These are phyloP conservation scores for Lordiphosa collinella DNA, from an alignment of 1,140 invertebrate genomes.

Conservation along the genomic window DNA sequence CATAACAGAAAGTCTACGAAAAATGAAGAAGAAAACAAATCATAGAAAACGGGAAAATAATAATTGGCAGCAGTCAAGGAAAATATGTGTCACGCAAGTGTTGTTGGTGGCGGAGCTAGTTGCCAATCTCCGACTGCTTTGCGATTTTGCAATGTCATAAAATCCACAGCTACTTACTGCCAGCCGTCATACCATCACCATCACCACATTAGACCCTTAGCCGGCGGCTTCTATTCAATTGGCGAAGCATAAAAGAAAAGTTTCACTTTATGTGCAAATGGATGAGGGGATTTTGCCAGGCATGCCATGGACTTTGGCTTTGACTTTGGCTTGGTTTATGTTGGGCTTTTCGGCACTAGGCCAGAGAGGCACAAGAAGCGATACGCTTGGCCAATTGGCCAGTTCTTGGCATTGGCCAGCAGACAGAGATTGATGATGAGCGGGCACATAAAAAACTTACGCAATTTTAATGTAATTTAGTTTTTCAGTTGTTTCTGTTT, in stretches of 20 bases:
- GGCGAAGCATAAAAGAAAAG: constrained; percentile 41
- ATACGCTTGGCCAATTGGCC: constrained; percentile 45
- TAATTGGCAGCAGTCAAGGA: constrained; percentile 44
- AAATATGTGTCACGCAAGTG: constrained; percentile 46
- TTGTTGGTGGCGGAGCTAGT: constrained; percentile 4
- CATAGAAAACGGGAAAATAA: constrained; percentile 31
- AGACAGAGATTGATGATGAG: constrained; percentile 48
- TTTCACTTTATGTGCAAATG: constrained; percentile 37
- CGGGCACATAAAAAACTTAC: constrained; percentile 32
- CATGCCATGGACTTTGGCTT: neutral
- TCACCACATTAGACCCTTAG: constrained; percentile 8
- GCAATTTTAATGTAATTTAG: constrained; percentile 66
- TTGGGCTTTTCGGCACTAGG: constrained; percentile 12
- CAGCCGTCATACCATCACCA: constrained; percentile 21
- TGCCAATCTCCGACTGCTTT: constrained; percentile 22
- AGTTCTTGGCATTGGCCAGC: constrained; percentile 63
- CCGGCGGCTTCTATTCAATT: constrained; percentile 51
- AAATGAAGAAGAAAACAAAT: constrained; percentile 1
- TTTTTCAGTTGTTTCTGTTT: constrained; percentile 27
- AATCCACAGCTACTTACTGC: constrained; percentile 13
- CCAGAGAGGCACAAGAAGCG: constrained; percentile 28
- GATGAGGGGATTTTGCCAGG: constrained; percentile 6
- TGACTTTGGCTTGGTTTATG: constrained; percentile 12
- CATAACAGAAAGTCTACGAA: neutral
- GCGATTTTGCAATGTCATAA: constrained; percentile 52